phyloP scores from a whole-genome alignment of 2,888 invertebrate species.

The Drosophila conformis region DNA sequence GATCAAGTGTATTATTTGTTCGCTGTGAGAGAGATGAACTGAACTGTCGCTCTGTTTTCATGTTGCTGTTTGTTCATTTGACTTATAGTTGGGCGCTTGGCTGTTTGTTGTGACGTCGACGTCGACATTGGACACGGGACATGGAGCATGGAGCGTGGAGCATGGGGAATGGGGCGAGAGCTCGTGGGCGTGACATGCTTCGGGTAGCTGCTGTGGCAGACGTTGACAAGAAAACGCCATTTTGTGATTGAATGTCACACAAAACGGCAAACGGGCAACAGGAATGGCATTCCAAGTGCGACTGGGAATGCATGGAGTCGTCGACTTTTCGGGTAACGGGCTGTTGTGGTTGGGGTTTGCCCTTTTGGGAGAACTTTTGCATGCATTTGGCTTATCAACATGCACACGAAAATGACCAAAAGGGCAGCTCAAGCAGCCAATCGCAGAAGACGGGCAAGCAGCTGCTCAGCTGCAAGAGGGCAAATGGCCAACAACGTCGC shows the following conservation, averaged over 20 bases:
- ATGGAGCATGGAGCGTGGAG: constrained; percentile 7
- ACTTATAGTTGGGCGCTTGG: constrained; percentile 72
- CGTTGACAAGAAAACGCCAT: constrained; percentile 84
- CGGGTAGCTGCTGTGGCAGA: constrained; percentile 68
- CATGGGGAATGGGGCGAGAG: constrained; percentile 28
- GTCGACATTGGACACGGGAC: constrained; percentile 17
- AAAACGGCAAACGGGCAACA: constrained; percentile 48
- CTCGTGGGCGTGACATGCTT: constrained; percentile 71
- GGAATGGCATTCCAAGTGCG: constrained; percentile 33
- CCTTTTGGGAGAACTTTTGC: constrained; percentile 54
- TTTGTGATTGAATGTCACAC: constrained; percentile 83
- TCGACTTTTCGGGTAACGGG: constrained; percentile 11
- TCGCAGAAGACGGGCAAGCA: constrained; percentile 59
- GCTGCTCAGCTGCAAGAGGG: constrained; percentile 53
- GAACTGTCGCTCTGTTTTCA: constrained; percentile 33
- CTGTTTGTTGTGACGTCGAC: constrained; percentile 63
- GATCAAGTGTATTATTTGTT: constrained; percentile 38
- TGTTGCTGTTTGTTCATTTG: constrained; percentile 72
- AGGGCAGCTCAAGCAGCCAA: constrained; percentile 66
- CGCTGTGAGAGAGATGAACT: constrained; percentile 17
- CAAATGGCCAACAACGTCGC: constrained; percentile 63
- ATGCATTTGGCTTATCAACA: constrained; percentile 79
- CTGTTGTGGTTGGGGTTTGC: constrained; percentile 27
- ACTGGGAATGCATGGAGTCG: constrained; percentile 32
- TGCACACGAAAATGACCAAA: constrained; percentile 70